Conservation (phyloP, 2,113 vertebrate genomes). For the Xyliphius kryptos region DNA sequence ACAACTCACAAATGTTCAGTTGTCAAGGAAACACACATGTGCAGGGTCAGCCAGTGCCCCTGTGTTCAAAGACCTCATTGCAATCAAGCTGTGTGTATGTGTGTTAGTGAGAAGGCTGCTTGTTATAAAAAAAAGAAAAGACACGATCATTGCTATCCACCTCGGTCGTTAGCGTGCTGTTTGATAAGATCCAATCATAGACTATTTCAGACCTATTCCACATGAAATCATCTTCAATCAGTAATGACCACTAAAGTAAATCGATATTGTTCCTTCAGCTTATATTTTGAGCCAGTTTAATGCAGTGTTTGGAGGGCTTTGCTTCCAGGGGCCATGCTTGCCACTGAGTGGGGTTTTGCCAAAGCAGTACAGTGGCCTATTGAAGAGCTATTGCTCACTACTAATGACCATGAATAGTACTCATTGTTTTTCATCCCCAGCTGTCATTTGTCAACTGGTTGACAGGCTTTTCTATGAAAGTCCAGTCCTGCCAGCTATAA, state of each 20-base stretch:
- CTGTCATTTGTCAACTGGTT: slow-evolving; percentile 45
- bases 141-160: too few species aligned
- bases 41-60: slow-evolving; percentile 15
- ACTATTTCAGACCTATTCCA: not conserved
- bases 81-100: slow-evolving; percentile 4
- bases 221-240: not conserved
- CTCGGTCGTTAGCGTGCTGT: not conserved
- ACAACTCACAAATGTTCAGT: slow-evolving; percentile 9
- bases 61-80: slow-evolving; percentile 13
- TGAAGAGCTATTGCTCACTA: slow-evolving; percentile 39
- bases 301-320: not conserved
- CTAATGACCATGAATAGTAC: slow-evolving; percentile 39
- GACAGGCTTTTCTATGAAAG: slow-evolving; percentile 40
- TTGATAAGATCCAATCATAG: slow-evolving; percentile 9
- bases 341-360: slow-evolving; percentile 7
- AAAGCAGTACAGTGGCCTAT: slow-evolving; percentile 28
- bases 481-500: slow-evolving; percentile 35
- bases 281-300: not conserved
- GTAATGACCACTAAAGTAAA: not conserved
- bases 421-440: slow-evolving; percentile 43
- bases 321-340: not conserved
- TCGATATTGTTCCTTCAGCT: too few species aligned
- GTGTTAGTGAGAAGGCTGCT: slow-evolving; percentile 1
- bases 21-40: slow-evolving; percentile 23
- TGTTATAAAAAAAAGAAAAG: too few species aligned